Base-by-base conservation (phyloP, 2,113 vertebrate species). In the Porphyrio hochstetteri region DNA sequence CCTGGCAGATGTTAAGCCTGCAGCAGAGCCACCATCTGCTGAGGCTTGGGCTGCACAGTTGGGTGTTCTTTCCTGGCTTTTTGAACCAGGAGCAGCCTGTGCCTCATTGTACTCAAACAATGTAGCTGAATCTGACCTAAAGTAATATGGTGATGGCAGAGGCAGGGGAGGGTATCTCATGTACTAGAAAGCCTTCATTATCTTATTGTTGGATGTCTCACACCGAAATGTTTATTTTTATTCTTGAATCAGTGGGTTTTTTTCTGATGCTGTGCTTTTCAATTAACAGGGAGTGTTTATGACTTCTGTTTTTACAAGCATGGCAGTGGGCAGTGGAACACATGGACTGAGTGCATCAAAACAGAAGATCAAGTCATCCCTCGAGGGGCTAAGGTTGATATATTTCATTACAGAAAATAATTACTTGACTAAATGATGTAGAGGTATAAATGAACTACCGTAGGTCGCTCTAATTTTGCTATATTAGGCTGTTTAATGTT, bases 301-400 rank as follows among this genome's bases (percentile, higher is more conserved):
- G 99, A 99, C 93, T 99, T 98, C 92, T 99, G 98, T 95, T 99
- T 99, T 85, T 60, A 98, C 88, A 99, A 99, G 96, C 95, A 97
- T 42, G 98, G 97, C 48, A 88, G 97, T 15, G 99, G 99, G 57
- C 98, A 98, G 63, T 99, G 99, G 99, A 97, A 91, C 28, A 59
- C 40, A 21, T 99, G 99, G 99, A 99, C 96, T 2, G 98, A 99
- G 10, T 98, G 97, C 56, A 98, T 99, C 90, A 98, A 98, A 28
- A 98, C 97, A 61, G 98, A 99, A 50, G 98, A 99, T 48, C 97
- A 98, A 78, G 86, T 60, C 17, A 98, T 99, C 11, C 77, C 98
- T 24, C 48, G 95, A 29, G 88, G 64, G 20, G 97, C 98, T 82
- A 99, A 99, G 96, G 99, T 99, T 71, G 24, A n/a, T 79, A 23